Base-by-base conservation (phyloP, 2,113 vertebrate genomes). In the Taxidea taxus region DNA sequence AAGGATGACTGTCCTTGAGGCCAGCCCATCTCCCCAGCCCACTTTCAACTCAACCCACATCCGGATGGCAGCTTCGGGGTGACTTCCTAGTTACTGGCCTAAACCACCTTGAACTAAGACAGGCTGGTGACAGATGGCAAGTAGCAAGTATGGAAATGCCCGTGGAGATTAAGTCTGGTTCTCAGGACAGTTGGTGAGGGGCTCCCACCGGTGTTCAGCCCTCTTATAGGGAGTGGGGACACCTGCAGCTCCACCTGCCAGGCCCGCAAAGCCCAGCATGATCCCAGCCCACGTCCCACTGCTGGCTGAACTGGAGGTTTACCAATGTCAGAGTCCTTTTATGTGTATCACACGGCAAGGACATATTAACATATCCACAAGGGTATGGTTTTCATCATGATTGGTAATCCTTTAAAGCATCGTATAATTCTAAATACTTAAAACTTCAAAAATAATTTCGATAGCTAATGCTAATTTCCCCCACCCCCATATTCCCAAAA, bases 401-500 rank as follows among this genome's bases (percentile, higher is more conserved):
- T n/a, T 80, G 39, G 23, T 82, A 89, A 42, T 66, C 51, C 86
- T 89, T 72, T 72, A 86, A 86, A 86, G 25, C n/a, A 44, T 39
- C 66, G 23, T 60, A 18, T 70, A 62, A 70, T 62, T 87, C 68
- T 72, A 87, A 83, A 47, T 90, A 64, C n/a, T 68, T 94, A 83
- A 60, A 87, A 78, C 74, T 86, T 88, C 51, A 80, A 87, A 88
- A 92, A 75, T 90, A 44, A 92, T 51, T 80, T 94, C 6, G 87
- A 13, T 81, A 54, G 37, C 47, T 62, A 42, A 54, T 64, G 29
- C 16, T 27, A 34, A 23, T 62, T 68, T 80, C 27, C 58, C 18
- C n/a, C 87, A 21, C 44, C 42, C 47, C 21, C 23, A 49, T 11
- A 31, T 90, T 90, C 27, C 11, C 34, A 87, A 74, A 60, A 54